Evolutionary conservation across 2,888 invertebrate species (phyloP), one percentile per base, ranked within the genome.

Genomic region (Ormyrus rosae): DNA sequence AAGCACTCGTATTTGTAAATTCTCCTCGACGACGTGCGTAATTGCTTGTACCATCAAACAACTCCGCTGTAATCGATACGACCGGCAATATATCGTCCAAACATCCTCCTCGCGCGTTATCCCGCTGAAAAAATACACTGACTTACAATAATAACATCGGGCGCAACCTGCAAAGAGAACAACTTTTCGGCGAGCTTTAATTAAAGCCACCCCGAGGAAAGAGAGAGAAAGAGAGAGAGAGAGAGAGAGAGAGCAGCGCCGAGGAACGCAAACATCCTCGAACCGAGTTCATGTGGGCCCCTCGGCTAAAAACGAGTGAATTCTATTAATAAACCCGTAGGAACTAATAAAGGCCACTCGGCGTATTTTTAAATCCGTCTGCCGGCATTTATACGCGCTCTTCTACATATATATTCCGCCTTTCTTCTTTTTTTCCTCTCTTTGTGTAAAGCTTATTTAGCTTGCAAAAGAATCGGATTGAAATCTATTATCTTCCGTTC

Each of bases 361-460:
- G 46, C 50, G 64, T 80, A 80, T 80, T 80, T 80, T 80, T 80
- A 80, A 70, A 80, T 65, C 10, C 56, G 61, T 53, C 58, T 51
- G 46, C n/a, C 53, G 45, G 6, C 64, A 71, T 71, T 58, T 56
- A 63, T 58, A 11, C 13, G 46, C 60, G 13, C 60, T 7, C 13
- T 11, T 9, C 60, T 60, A 46, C 68, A 34, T 61, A n/a, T 68
- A 2, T 13, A 6, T 45, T 11, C 19, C 46, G 51, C 10, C 50
- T 70, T 64, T n/a, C 6, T 11, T 76, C 61, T 11, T 55, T 55
- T n/a, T 34, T 0, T 34, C 34, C 2, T 34, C 34, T 34, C 34
- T 3, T 34, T 34, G 34, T 3, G 34, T 34, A 34, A 34, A 34
- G 34, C 34, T 34, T 34, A 19, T 1, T 1, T 1, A 34, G 34